phyloP scores from a whole-genome alignment of 2,113 vertebrate species.

The Casuarius casuarius region DNA sequence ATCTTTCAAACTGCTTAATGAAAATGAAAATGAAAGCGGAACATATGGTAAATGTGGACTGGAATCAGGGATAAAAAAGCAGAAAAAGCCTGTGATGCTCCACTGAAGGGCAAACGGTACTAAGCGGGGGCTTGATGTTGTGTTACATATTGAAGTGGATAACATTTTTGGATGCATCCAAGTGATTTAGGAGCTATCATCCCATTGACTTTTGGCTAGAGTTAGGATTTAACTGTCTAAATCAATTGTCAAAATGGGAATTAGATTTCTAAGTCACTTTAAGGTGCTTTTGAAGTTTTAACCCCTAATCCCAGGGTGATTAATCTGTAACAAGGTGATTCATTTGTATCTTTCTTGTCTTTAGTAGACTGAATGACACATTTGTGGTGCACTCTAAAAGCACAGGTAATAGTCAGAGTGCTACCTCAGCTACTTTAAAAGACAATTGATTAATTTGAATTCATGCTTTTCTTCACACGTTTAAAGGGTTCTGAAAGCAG shows the following conservation, averaged over 20 bases:
- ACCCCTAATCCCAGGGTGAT: conserved; percentile 44
- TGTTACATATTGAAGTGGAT: background rate
- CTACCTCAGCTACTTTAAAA: conserved; percentile 61
- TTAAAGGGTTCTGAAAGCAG: conserved; percentile 49
- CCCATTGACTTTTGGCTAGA: conserved; percentile 55
- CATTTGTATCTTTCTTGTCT: conserved; percentile 45
- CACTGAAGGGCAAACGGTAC: background rate
- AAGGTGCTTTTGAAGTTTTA: conserved; percentile 67
- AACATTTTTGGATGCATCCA: conserved; percentile 47
- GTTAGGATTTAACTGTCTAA: conserved; percentile 43
- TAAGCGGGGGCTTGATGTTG: background rate
- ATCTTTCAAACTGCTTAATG: conserved; percentile 65
- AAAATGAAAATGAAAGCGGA: conserved; percentile 46
- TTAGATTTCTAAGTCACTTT: conserved; percentile 65
- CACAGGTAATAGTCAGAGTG: conserved; percentile 63
- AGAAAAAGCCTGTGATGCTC: background rate
- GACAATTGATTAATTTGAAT: conserved; percentile 67
- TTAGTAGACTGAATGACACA: conserved; percentile 57
- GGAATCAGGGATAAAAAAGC: conserved; percentile 33
- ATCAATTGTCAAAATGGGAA: conserved; percentile 62
- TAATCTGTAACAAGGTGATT: conserved; percentile 68
- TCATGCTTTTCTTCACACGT: conserved; percentile 39
- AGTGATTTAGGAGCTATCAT: conserved; percentile 57
- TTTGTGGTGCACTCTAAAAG: conserved; percentile 62
- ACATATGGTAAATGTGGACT: conserved; percentile 45